These are phyloP conservation scores for Danaus chrysippus DNA, from an alignment of 2,888 invertebrate genomes.

Conservation along the genomic window DNA sequence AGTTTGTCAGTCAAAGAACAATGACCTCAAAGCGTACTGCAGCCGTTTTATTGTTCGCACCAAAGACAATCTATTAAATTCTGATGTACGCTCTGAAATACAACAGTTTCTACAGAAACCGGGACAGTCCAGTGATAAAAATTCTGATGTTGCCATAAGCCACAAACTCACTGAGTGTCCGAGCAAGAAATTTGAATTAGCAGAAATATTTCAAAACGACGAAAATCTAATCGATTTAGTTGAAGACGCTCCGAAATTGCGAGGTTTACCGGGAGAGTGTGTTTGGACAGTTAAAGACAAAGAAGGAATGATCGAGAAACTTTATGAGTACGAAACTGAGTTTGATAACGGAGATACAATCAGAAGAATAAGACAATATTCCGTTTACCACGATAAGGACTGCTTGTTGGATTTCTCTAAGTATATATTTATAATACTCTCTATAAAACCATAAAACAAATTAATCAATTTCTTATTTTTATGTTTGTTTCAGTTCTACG, in stretches of 20 bases:
- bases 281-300: constrained; percentile 69
- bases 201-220: constrained; percentile 40
- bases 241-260: constrained; percentile 50
- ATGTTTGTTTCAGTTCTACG: constrained; percentile 20
- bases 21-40: constrained; percentile 56
- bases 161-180: constrained; percentile 5
- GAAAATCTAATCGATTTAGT: constrained; percentile 37
- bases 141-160: not conserved
- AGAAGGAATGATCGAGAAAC: constrained; percentile 63
- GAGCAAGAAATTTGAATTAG: constrained; percentile 20
- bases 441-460: no score
- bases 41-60: constrained; percentile 57
- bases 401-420: constrained; percentile 57
- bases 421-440: constrained; percentile 34
- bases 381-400: constrained; percentile 66
- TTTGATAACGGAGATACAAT: constrained; percentile 59
- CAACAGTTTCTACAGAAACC: constrained; percentile 48
- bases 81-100: constrained; percentile 55
- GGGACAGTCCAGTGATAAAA: constrained; percentile 8
- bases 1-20: constrained; percentile 56
- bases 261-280: constrained; percentile 61
- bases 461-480: no score
- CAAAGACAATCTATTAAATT: constrained; percentile 51
- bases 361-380: constrained; percentile 62
- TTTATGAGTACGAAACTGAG: constrained; percentile 60